phyloP scores from a whole-genome alignment of 2,113 vertebrate species.

The Brachypteracias leptosomus region DNA sequence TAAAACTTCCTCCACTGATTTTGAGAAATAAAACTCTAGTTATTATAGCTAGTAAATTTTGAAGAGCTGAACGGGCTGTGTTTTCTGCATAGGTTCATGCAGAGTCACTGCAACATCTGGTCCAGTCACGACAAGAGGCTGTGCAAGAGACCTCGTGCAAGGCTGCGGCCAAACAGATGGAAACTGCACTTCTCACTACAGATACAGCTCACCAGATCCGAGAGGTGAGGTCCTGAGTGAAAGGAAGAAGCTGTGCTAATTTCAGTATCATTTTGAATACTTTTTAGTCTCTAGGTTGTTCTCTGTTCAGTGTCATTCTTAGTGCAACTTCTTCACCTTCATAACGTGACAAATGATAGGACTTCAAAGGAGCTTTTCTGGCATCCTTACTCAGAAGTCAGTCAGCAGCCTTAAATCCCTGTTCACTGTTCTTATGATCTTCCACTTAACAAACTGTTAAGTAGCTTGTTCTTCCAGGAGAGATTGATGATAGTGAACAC shows the following conservation, averaged over 20 bases:
- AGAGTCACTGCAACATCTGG: slow-evolving; percentile 83
- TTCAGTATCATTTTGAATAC: not conserved
- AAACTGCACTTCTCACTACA: slow-evolving; percentile 74
- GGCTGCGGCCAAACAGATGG: slow-evolving; percentile 85
- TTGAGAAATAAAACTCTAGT: not conserved
- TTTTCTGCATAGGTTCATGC: slow-evolving; percentile 77
- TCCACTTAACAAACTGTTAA: not conserved
- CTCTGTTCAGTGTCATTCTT: not conserved
- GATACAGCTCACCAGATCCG: slow-evolving; percentile 82
- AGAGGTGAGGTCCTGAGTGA: slow-evolving; percentile 76
- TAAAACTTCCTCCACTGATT: not conserved
- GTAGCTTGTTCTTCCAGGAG: not conserved
- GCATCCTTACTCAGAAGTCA: not conserved
- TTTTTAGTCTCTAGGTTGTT: not conserved
- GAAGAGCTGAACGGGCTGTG: not conserved
- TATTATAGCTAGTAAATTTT: not conserved
- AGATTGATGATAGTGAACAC: not conserved
- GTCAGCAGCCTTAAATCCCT: not conserved
- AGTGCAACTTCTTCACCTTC: not conserved
- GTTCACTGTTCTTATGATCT: not conserved
- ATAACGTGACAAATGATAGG: not conserved
- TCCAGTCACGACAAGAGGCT: slow-evolving; percentile 80
- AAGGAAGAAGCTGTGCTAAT: not conserved
- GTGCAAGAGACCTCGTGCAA: slow-evolving; percentile 79
- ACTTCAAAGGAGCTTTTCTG: not conserved